These are phyloP conservation scores for Chymomyza procnemis DNA, from an alignment of 2,888 invertebrate species.

Conservation along the genomic window DNA sequence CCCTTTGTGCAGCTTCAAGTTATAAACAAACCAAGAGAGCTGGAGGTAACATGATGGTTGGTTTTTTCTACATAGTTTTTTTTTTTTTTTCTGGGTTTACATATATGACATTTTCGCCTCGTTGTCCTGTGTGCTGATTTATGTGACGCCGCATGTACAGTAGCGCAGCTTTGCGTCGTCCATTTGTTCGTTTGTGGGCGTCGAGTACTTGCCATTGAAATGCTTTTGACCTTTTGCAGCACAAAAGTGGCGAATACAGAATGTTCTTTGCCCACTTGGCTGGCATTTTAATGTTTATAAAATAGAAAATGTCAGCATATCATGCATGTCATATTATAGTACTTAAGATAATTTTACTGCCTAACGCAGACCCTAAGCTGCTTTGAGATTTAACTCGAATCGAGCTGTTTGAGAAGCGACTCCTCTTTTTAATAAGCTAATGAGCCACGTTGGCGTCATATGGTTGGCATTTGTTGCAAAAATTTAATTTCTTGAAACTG, in stretches of 20 bases:
- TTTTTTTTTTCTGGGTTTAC: not conserved
- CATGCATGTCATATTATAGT: not conserved
- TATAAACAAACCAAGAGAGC: too few species aligned
- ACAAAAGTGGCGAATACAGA: not conserved
- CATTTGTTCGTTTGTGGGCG: not conserved
- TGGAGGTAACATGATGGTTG: not conserved
- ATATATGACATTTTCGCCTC: constrained; percentile 56
- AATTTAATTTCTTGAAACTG: too few species aligned
- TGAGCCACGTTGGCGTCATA: too few species aligned
- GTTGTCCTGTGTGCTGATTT: constrained; percentile 45
- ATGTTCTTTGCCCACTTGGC: not conserved
- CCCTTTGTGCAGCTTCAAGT: not conserved
- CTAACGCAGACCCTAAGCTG: too few species aligned
- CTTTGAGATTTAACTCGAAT: too few species aligned
- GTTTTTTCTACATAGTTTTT: not conserved
- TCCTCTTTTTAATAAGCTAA: too few species aligned
- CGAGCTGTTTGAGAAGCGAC: too few species aligned
- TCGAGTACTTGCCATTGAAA: constrained; percentile 4
- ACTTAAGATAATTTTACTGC: too few species aligned
- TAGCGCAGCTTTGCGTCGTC: not conserved
- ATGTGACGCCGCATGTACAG: not conserved
- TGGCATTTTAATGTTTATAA: not conserved
- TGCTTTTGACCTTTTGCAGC: constrained; percentile 18
- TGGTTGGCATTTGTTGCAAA: too few species aligned
- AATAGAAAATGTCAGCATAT: not conserved